Percentiles rank a stretch among this genome's conserved stretches.
These are phyloP conservation scores for Lordiphosa stackelbergi DNA, from an alignment of 1,140 invertebrate genomes.

Conservation along the genomic window DNA sequence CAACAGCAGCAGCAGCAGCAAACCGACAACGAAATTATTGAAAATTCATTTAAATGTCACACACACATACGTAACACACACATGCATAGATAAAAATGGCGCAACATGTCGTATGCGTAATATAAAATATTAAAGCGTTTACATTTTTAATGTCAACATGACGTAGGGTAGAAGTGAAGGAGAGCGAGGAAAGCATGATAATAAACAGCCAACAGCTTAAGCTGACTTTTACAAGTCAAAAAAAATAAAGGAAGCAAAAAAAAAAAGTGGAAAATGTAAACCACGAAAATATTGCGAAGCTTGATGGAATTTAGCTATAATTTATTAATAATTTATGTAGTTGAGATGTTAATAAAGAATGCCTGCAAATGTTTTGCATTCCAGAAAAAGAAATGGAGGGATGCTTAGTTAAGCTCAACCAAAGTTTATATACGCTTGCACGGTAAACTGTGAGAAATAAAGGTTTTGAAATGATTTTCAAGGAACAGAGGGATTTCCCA, in stretches of 20 bases:
- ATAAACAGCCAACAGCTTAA: slow-evolving; percentile 2
- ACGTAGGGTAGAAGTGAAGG: slow-evolving; percentile 7
- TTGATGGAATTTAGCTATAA: no score
- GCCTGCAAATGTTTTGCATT: no score
- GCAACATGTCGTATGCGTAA: slow-evolving; percentile 70
- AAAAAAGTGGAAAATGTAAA: not conserved
- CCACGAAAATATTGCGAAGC: no score
- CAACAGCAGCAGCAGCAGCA: slow-evolving; percentile 10
- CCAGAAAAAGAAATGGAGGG: no score
- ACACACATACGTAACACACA: slow-evolving; percentile 11
- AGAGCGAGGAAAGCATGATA: not conserved
- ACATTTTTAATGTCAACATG: slow-evolving; percentile 59
- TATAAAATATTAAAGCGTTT: slow-evolving; percentile 70
- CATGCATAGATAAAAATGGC: slow-evolving; percentile 27
- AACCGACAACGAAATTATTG: slow-evolving; percentile 52
- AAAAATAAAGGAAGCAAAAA: not conserved
- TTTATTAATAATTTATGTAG: no score
- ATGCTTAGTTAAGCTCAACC: no score
- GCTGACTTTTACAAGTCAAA: slow-evolving; percentile 8
- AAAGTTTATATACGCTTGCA: no score
- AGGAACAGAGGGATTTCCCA: no score
- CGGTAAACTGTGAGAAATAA: no score
- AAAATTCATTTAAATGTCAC: slow-evolving; percentile 71
- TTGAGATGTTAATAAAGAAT: no score
- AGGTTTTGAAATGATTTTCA: no score